These are phyloP conservation scores for Sula dactylatra DNA, from an alignment of 2,113 vertebrate species.

Conservation along the genomic window DNA sequence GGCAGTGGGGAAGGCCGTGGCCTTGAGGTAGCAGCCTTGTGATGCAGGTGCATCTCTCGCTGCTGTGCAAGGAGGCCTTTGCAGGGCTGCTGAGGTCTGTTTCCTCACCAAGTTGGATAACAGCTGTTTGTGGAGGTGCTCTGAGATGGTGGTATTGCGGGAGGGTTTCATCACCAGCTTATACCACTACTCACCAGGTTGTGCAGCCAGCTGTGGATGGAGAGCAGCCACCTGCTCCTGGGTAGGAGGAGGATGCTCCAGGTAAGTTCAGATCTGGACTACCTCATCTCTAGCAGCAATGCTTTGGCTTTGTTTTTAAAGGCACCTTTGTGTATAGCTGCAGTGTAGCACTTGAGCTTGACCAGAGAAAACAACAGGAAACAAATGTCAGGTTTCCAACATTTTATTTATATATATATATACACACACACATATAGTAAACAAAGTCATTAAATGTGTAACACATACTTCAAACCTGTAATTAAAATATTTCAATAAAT, in stretches of 20 bases:
- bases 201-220: not conserved
- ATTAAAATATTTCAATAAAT: not conserved
- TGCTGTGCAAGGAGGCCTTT: not conserved
- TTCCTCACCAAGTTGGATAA: rapidly evolving
- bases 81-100: not conserved
- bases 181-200: rapidly evolving
- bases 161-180: not conserved
- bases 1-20: not conserved
- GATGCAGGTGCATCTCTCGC: rapidly evolving
- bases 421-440: not conserved
- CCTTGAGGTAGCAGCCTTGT: not conserved
- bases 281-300: rapidly evolving
- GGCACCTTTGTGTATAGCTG: not conserved
- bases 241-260: not conserved
- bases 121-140: not conserved
- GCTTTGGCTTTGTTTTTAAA: not conserved
- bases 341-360: not conserved
- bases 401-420: not conserved
- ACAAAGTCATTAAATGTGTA: not conserved
- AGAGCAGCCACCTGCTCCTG: not conserved
- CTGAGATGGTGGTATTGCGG: rapidly evolving
- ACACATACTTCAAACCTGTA: not conserved
- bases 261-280: not conserved
- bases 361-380: not conserved
- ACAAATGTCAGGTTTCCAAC: not conserved